Percentiles rank a stretch among this genome's conserved stretches.
Conservation (phyloP, 2,113 vertebrate species). For the Clarias gariepinus region DNA sequence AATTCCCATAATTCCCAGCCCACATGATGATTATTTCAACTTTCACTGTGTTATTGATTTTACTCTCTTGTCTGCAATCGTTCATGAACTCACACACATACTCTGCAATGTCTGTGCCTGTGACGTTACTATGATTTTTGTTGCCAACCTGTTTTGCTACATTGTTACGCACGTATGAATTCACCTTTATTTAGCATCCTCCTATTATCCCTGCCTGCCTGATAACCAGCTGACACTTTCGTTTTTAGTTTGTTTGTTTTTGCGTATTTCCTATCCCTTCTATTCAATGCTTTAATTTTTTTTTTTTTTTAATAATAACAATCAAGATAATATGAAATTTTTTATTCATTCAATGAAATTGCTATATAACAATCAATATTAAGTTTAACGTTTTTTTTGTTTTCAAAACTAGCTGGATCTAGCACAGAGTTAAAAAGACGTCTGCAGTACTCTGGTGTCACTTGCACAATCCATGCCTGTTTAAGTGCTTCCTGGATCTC, state of each 20-base stretch:
- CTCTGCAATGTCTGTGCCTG: neutral
- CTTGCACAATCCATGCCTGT: too few species aligned
- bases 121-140: neutral
- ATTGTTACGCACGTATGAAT: neutral
- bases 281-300: neutral
- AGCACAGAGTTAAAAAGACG: too few species aligned
- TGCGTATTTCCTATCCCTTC: neutral
- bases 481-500: too few species aligned
- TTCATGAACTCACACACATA: neutral
- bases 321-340: too few species aligned
- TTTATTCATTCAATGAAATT: too few species aligned
- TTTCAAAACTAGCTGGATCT: too few species aligned
- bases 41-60: neutral
- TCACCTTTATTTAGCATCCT: neutral
- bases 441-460: too few species aligned
- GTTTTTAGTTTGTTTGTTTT: neutral
- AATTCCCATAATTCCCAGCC: neutral
- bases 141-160: neutral
- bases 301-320: too few species aligned
- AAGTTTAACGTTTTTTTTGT: too few species aligned
- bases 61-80: neutral
- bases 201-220: neutral
- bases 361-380: too few species aligned
- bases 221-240: neutral
- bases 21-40: neutral